phyloP scores from a whole-genome alignment of 2,888 invertebrate genomes.

The Chrysopilus asiliformis region DNA sequence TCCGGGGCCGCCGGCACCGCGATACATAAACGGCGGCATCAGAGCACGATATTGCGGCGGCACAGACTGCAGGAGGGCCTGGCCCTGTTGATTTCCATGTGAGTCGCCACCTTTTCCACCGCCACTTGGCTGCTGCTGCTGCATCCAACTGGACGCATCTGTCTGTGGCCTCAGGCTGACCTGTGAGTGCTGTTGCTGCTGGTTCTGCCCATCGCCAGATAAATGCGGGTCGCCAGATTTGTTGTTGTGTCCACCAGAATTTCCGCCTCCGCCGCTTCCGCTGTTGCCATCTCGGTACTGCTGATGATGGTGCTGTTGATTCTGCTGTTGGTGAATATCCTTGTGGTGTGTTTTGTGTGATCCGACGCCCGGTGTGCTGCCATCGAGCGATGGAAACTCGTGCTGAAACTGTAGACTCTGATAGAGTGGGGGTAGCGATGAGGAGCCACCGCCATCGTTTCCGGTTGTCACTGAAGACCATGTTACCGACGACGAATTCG shows the following conservation, averaged over 20 bases:
- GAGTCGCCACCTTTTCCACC: constrained; percentile 15
- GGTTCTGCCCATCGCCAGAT: constrained; percentile 12
- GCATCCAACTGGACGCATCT: constrained; percentile 32
- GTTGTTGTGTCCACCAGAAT: constrained; percentile 10
- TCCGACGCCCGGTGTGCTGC: constrained; percentile 38
- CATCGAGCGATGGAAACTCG: constrained; percentile 81
- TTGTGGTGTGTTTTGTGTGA: constrained; percentile 22
- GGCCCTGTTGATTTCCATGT: constrained; percentile 27
- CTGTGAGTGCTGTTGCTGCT: constrained; percentile 12
- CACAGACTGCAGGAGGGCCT: constrained; percentile 40
- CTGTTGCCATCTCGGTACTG: constrained; percentile 3
- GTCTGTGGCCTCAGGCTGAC: constrained; percentile 34
- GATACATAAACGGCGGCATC: constrained; percentile 61
- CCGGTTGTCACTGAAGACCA: constrained; percentile 48
- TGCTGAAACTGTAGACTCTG: constrained; percentile 86
- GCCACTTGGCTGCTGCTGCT: constrained; percentile 15
- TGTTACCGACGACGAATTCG: constrained; percentile 44
- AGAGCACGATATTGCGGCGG: constrained; percentile 58
- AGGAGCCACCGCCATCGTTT: constrained; percentile 26
- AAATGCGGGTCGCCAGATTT: constrained; percentile 10
- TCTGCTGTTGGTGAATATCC: constrained; percentile 26
- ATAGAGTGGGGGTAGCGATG: constrained; percentile 47
- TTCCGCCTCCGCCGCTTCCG: constrained; percentile 6
- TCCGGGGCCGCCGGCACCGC: constrained; percentile 20
- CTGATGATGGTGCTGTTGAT: constrained; percentile 11